Percentiles rank a stretch among this genome's conserved stretches.
phyloP scores from a whole-genome alignment of 2,113 vertebrate species.

The Saguinus midas region DNA sequence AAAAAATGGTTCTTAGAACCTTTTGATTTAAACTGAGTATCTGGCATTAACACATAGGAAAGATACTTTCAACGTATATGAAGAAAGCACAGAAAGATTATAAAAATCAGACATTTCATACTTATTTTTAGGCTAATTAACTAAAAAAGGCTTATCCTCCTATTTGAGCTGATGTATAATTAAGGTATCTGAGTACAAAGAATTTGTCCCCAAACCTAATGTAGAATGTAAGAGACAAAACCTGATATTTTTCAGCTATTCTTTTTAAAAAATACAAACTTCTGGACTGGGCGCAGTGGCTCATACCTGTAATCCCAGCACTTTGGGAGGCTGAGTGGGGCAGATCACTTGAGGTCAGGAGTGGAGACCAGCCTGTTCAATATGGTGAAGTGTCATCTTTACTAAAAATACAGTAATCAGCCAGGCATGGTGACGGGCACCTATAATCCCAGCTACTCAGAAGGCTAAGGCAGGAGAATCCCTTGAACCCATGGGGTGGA shows the following conservation, averaged over 20 bases:
- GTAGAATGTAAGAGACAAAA: conserved; percentile 61
- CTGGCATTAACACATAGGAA: conserved; percentile 12
- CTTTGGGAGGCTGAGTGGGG: no score
- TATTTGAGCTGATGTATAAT: conserved; percentile 67
- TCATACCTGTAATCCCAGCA: no score
- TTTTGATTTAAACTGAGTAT: conserved; percentile 53
- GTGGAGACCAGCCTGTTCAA: no score
- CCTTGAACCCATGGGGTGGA: no score
- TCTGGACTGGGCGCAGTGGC: no score
- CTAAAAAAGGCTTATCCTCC: conserved; percentile 52
- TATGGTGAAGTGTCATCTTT: no score
- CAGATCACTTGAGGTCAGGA: no score
- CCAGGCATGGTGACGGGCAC: no score
- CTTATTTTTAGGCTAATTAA: conserved; percentile 75
- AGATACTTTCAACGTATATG: conserved; percentile 51
- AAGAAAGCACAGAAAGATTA: conserved; percentile 57
- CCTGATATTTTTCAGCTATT: conserved; percentile 50
- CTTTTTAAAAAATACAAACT: background rate
- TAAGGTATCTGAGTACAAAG: conserved; percentile 71
- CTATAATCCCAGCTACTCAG: no score
- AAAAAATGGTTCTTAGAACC: conserved; percentile 13
- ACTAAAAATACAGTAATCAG: no score
- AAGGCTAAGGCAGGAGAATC: no score
- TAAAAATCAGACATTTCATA: conserved; percentile 56
- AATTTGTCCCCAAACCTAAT: conserved; percentile 61